Base-by-base conservation (phyloP, 2,113 vertebrate species). In the Passerina amoena region DNA sequence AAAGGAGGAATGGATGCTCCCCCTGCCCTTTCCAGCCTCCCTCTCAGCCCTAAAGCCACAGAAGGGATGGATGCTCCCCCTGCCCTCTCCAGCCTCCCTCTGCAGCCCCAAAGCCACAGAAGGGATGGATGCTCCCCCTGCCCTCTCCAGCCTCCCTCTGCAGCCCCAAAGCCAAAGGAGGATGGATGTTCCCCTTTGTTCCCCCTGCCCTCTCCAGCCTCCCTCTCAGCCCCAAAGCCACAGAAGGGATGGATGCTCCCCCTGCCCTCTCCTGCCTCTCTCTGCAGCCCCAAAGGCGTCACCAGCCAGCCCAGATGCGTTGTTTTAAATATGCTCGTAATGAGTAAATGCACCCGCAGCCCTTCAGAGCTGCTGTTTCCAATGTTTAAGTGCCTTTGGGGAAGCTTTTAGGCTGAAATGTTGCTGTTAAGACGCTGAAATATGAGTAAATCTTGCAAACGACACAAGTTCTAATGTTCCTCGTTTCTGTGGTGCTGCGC, bases 391-490 rank as follows among this genome's bases (percentile, higher is more conserved):
- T 72, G 76, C 76, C 89, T 93, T 88, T 78, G 88, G 96, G 97
- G 94, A 85, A 91, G 92, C 85, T 66, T 82, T 97, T 80, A 51
- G 92, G 86, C 90, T 94, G 82, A 95, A 96, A 69, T 19, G 14
- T 87, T 38, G 77, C 94, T 96, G 96, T 81, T 86, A 89, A 94
- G 95, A 91, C 82, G 90, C 89, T 97, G 97, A 97, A 96, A 97
- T 94, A 96, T 92, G 88, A 96, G 95, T 91, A 97, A 94, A 96
- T 94, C 93, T 96, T 90, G 50, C 78, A 97, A 92, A 92, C 42
- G 65, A 70, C 50, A 66, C 96, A 91, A 89, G 79, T 92, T 82
- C 65, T 25, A 54, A 96, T 94, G 92, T 79, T 69, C 5, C 83
- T 94, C 91, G 54, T 95, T 87, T 80, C 38, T 68, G 86, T 22